Percentiles rank a stretch among this genome's conserved stretches.
These are phyloP conservation scores for Tanytarsus gracilentus DNA, from an alignment of 2,888 invertebrate genomes.

Conservation along the genomic window DNA sequence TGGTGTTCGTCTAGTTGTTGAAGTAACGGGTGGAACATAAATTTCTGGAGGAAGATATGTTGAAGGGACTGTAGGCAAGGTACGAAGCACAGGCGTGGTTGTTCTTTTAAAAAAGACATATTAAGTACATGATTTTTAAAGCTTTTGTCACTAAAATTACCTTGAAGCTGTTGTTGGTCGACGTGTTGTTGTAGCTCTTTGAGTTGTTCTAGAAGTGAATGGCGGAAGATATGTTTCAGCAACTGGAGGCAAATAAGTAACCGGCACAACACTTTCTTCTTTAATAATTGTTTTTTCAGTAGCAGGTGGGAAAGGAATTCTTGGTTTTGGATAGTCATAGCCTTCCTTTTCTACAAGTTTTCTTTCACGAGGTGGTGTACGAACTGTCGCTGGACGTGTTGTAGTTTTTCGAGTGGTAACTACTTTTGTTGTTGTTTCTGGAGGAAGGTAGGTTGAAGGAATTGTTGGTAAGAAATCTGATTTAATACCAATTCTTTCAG, in stretches of 20 bases:
- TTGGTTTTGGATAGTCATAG: slow-evolving; percentile 13
- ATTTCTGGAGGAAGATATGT: too few relatives aligned
- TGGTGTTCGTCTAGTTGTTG: too few relatives aligned
- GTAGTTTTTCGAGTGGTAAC: too few relatives aligned
- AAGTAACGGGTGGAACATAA: too few relatives aligned
- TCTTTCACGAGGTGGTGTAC: neutral
- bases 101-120: neutral
- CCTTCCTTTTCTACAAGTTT: neutral
- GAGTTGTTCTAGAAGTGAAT: too few relatives aligned
- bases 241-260: neutral
- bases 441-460: too few relatives aligned
- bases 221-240: neutral
- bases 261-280: neutral
- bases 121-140: neutral
- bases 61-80: too few relatives aligned
- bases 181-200: too few relatives aligned
- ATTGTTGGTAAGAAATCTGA: too few relatives aligned
- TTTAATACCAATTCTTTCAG: too few relatives aligned
- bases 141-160: neutral
- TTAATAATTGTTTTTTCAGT: neutral
- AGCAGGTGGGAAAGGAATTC: neutral
- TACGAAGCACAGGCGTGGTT: neutral
- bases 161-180: neutral
- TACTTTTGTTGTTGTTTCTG: too few relatives aligned
- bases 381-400: neutral